These are phyloP conservation scores for Anabacerthia variegaticeps DNA, from an alignment of 2,797 vertebrate species.

Conservation along the genomic window DNA sequence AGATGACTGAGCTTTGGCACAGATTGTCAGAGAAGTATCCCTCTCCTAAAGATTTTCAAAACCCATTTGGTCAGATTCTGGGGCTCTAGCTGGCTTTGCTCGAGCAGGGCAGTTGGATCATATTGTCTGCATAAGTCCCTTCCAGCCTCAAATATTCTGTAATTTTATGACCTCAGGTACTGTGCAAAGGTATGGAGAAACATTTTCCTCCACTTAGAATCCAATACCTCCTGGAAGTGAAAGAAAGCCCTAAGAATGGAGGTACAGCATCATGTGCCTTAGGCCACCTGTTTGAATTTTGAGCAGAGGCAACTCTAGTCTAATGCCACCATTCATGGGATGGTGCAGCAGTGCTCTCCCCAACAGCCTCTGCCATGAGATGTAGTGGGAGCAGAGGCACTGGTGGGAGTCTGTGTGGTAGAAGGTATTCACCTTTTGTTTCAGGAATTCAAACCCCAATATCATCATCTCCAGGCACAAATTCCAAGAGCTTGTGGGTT, in stretches of 20 bases:
- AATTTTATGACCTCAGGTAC: not conserved
- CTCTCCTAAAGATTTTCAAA: not conserved
- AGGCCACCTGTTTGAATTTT: no score
- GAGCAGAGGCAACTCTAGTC: not conserved
- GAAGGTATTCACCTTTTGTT: not conserved
- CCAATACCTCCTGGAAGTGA: not conserved
- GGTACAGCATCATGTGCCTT: not conserved
- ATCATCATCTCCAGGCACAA: not conserved
- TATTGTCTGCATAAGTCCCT: not conserved
- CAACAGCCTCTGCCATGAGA: not conserved
- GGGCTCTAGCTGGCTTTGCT: not conserved
- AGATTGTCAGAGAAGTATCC: not conserved
- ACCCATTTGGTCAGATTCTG: not conserved
- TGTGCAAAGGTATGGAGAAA: not conserved
- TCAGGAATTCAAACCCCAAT: not conserved
- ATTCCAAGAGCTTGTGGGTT: not conserved
- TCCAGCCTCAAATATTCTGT: not conserved
- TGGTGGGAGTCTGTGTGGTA: not conserved
- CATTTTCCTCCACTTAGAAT: not conserved
- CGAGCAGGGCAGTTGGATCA: not conserved
- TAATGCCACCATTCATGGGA: accelerated
- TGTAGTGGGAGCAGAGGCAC: not conserved
- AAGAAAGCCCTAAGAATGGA: not conserved
- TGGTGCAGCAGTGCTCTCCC: not conserved
- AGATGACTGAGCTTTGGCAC: not conserved